Conservation (phyloP, 2,888 invertebrate genomes). For the Chrysolina haemoptera region DNA sequence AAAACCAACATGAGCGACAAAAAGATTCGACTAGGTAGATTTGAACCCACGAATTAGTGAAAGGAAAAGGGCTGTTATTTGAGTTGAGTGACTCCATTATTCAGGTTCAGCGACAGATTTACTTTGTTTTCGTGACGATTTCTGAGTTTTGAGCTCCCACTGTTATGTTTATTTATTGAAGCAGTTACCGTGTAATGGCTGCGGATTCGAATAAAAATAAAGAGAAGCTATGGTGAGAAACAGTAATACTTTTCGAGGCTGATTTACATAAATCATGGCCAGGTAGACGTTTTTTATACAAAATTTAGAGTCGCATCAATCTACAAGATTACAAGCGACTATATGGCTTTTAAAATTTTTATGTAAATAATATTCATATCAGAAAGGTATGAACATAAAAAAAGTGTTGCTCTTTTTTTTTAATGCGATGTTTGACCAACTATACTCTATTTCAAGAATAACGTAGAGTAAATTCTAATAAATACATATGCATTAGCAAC, state of each 20-base stretch:
- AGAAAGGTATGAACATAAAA: too few species aligned
- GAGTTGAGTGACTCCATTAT: conserved; percentile 21
- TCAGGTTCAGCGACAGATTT: conserved; percentile 12
- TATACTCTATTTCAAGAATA: too few species aligned
- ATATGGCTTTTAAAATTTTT: too few species aligned
- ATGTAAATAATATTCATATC: too few species aligned
- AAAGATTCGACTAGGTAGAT: background rate
- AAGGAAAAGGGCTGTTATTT: conserved; percentile 3
- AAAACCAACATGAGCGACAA: background rate
- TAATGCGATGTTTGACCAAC: too few species aligned
- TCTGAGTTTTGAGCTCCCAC: background rate
- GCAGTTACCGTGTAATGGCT: background rate
- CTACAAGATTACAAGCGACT: too few species aligned
- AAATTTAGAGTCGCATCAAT: too few species aligned
- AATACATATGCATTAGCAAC: too few species aligned
- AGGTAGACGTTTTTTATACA: too few species aligned
- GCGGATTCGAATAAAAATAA: background rate
- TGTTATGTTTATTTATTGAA: conserved; percentile 4
- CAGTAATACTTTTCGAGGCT: background rate
- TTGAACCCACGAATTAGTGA: background rate
- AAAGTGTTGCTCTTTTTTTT: too few species aligned
- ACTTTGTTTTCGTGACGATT: conserved; percentile 25
- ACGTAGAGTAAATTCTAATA: too few species aligned
- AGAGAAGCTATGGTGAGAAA: background rate
- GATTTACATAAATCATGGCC: background rate